phyloP scores from a whole-genome alignment of 2,797 vertebrate genomes.

The Lophotriccus pileatus region DNA sequence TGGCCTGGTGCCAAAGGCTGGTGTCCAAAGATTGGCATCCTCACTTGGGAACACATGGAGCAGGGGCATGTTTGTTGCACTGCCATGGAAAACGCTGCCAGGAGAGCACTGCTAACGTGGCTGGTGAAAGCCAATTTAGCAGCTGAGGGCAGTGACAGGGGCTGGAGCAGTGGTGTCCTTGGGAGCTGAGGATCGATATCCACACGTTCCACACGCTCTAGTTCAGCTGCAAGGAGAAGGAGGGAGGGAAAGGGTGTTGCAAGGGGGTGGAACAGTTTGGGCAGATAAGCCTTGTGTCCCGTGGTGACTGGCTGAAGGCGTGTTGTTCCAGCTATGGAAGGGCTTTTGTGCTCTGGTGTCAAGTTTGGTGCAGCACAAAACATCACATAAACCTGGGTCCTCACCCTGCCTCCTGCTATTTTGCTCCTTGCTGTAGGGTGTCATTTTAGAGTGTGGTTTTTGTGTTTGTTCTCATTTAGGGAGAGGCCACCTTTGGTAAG shows the following conservation, averaged over 20 bases:
- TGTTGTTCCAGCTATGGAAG: neutral
- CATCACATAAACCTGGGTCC: neutral
- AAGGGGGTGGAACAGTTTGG: neutral
- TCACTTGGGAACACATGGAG: neutral
- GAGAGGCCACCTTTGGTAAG: neutral
- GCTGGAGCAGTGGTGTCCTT: neutral
- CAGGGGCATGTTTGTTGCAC: neutral
- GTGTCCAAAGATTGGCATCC: constrained; percentile 23
- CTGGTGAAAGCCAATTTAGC: neutral
- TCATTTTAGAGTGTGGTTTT: neutral
- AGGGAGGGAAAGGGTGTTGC: neutral
- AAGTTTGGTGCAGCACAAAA: neutral
- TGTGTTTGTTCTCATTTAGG: neutral
- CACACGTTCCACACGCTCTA: neutral
- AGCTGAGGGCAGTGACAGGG: neutral
- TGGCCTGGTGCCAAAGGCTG: constrained; percentile 32
- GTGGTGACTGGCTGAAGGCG: neutral
- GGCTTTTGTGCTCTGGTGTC: neutral
- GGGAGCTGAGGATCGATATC: neutral
- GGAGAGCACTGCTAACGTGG: neutral
- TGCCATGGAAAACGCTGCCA: neutral
- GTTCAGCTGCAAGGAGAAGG: neutral
- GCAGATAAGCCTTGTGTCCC: neutral
- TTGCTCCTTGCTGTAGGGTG: neutral
- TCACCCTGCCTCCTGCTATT: neutral